Base-by-base conservation (phyloP, 2,888 invertebrate genomes). In the Stenodera caucasica region DNA sequence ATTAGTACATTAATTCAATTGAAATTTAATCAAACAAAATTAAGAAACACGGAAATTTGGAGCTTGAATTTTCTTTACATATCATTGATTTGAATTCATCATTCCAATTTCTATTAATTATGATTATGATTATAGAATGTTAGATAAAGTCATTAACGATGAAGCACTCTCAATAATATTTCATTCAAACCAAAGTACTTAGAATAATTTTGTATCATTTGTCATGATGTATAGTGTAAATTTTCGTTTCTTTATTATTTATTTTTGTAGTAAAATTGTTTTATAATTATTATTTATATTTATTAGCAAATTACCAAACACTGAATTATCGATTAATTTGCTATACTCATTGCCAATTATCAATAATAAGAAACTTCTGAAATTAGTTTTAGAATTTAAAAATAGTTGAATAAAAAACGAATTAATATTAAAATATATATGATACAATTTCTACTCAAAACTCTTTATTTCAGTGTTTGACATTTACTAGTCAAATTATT, bases 101-200 rank as follows among this genome's bases (percentile, higher is more conserved):
- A 49, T 37, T 18, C 45, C 45, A 45, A 49, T 63, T 55, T 30
- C 40, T 14, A 61, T 66, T 63, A 55, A 63, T 65, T 61, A 35
- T 59, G 37, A 65, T 66, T 65, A 40, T 64, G 65, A 67, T 29
- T 64, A 61, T 45, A 65, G 65, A 71, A 67, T 64, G 67, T 70
- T n/a, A 8, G 18, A 40, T 18, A 18, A 40, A 9, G 3, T 37
- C 15, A 8, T 33, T 12, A 33, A 15, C 15, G 23, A 18, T 23
- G n/a, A 23, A 23, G 4, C 18, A 21, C 18, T 23, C 23, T 40
- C 21, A 0, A 1, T 1, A 37, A 45, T n/a, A 23, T 75, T 75
- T 72, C 72, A 70, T 72, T 72, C 70, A 72, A 73, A 75, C 75
- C 77, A 76, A 77, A 76, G 75, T 74, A 73, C 70, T 68, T 72